Evolutionary conservation across 2,888 invertebrate species (phyloP), one percentile per base, ranked within the genome.

Genomic region (Tetragonisca angustula): DNA sequence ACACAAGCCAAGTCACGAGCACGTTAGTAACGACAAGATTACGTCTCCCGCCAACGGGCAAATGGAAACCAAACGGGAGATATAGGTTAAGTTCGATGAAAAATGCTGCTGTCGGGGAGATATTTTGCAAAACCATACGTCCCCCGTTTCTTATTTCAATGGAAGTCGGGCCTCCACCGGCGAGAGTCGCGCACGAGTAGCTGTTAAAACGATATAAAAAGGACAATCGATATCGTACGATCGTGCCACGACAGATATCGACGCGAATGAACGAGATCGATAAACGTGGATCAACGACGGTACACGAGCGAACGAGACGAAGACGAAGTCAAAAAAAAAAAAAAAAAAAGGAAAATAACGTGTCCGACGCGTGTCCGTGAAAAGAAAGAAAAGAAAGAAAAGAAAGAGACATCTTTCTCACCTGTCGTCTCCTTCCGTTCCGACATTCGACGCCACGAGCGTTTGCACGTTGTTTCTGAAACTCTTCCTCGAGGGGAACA

Each of bases 401-500:
- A 70, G 72, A 50, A 69, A 32, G 52, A n/a, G n/a, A n/a, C n/a
- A n/a, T n/a, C 27, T 27, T 77, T 84, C 92, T 92, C 87, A 93
- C 93, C 92, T 90, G 83, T 92, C 90, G 72, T 89, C 84, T 69
- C 87, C 81, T 54, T 84, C 76, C 61, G 78, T 59, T 73, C 65
- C 78, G 24, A 69, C 78, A 61, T 80, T 79, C 49, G 84, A 83
- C 77, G 67, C 54, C 54, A 85, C 83, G 52, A 69, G 21, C 6
- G 80, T 79, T 74, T 79, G 84, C 19, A 74, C 85, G 81, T 81
- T 79, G 65, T 65, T 81, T 36, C 85, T 87, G 81, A 84, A 85
- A 81, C 95, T 96, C 95, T 96, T 96, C 94, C 93, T 94, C 86
- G 96, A 95, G 92, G 96, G 95, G 95, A 97, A 96, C 90, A 97